Evolutionary conservation across 1,140 invertebrate species (phyloP).

Genomic region (Melipona quadrifasciata): DNA sequence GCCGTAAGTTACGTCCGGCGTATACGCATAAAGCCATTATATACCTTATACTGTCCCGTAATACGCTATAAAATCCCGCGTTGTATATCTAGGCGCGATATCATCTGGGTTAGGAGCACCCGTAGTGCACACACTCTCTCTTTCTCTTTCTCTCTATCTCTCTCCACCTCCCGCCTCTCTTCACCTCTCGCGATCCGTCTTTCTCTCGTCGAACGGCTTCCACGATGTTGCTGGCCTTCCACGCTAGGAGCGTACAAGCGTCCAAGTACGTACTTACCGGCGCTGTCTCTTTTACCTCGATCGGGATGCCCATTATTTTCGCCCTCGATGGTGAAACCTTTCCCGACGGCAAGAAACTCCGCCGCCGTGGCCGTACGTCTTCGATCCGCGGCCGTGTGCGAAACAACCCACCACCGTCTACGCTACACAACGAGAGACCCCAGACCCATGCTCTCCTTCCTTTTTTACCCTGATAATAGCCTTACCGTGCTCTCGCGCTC

Average conservation of each 20-base stretch:
- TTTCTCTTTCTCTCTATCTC: slow-evolving; percentile 4
- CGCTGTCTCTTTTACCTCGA: slow-evolving; percentile 60
- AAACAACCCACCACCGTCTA: slow-evolving; percentile 23
- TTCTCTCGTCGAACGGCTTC: slow-evolving; percentile 38
- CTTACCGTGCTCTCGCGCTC: no score
- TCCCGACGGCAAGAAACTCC: slow-evolving; percentile 28
- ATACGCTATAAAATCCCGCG: slow-evolving; percentile 76
- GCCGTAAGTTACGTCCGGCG: slow-evolving; percentile 71
- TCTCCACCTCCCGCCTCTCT: slow-evolving; percentile 33
- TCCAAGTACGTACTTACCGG: slow-evolving; percentile 58
- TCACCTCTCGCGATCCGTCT: neutral
- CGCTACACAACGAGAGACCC: neutral
- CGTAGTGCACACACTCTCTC: slow-evolving; percentile 55
- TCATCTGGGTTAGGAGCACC: slow-evolving; percentile 77
- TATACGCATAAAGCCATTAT: slow-evolving; percentile 76
- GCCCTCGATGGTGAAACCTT: slow-evolving; percentile 49
- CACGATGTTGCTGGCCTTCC: slow-evolving; percentile 50
- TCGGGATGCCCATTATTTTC: slow-evolving; percentile 60
- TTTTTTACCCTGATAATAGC: slow-evolving; percentile 36
- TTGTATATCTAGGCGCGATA: slow-evolving; percentile 77
- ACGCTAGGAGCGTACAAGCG: slow-evolving; percentile 33
- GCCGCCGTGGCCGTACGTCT: slow-evolving; percentile 27
- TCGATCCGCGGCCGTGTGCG: slow-evolving; percentile 23
- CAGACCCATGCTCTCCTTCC: neutral
- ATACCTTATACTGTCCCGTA: slow-evolving; percentile 75